Conservation (phyloP, 2,888 invertebrate species). For the Drosophila crucigera region DNA sequence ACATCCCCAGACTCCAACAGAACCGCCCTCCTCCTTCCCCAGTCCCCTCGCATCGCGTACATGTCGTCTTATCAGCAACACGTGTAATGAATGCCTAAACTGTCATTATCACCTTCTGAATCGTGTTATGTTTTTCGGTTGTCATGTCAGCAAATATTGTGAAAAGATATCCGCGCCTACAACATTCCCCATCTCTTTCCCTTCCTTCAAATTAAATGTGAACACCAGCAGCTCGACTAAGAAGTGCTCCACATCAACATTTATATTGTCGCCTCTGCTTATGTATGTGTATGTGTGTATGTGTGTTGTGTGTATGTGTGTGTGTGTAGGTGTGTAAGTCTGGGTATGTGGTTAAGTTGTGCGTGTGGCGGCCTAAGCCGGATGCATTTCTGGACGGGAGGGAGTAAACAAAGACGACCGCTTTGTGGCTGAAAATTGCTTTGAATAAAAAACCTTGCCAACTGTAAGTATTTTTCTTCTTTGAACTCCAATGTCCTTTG, state of each 20-base stretch:
- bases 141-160: conserved; percentile 81
- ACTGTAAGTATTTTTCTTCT: background rate
- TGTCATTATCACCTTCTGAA: conserved; percentile 78
- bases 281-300: background rate
- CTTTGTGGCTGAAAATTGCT: conserved; percentile 4
- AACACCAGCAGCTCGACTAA: conserved; percentile 36
- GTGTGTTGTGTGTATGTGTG: conserved; percentile 1
- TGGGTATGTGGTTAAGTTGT: conserved; percentile 1
- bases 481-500: background rate
- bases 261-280: conserved; percentile 50
- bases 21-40: background rate
- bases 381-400: conserved; percentile 31
- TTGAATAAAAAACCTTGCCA: background rate
- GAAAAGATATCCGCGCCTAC: conserved; percentile 61
- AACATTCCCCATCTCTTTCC: background rate
- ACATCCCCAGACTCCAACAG: conserved; percentile 12
- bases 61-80: conserved; percentile 76
- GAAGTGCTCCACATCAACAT: conserved; percentile 67
- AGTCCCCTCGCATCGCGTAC: conserved; percentile 15
- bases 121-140: conserved; percentile 76
- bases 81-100: conserved; percentile 82
- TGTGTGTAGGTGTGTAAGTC: background rate
- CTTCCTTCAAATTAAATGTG: conserved; percentile 41
- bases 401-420: background rate
- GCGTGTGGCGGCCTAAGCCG: conserved; percentile 19